Percentiles rank a stretch among this genome's conserved stretches.
phyloP scores from a whole-genome alignment of 2,797 vertebrate species.

The Sus cebifrons region DNA sequence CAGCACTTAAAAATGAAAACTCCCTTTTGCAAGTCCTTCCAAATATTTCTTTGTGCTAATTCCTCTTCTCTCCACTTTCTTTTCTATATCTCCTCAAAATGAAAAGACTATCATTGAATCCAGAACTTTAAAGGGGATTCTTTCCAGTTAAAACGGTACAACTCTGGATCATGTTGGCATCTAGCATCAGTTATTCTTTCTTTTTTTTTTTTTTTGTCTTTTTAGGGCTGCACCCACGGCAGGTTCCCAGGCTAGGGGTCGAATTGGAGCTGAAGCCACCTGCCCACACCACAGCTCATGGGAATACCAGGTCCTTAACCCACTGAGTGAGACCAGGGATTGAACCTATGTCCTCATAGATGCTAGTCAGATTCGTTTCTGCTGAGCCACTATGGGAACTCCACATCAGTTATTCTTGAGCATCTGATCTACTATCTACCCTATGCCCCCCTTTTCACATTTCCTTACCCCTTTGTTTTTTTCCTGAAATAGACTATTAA shows the following conservation, averaged over 20 bases:
- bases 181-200: conserved; percentile 35
- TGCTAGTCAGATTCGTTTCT: no score
- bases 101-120: conserved; percentile 38
- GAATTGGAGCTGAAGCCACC: no score
- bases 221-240: no score
- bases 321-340: no score
- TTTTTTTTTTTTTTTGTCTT: no score
- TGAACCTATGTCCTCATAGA: no score
- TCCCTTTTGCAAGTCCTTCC: not conserved
- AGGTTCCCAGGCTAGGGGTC: no score
- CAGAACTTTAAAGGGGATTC: conserved; percentile 32
- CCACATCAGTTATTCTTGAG: conserved; percentile 25
- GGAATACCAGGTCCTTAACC: no score
- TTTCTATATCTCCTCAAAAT: conserved; percentile 24
- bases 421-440: not conserved
- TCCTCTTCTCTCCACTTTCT: conserved; percentile 34
- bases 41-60: conserved; percentile 13
- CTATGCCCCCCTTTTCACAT: not conserved
- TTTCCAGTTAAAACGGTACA: conserved; percentile 29
- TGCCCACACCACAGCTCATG: no score
- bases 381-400: no score
- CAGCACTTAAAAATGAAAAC: conserved; percentile 54
- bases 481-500: conserved; percentile 12
- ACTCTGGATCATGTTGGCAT: not conserved
- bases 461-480: not conserved